These are phyloP conservation scores for Rhinopithecus roxellana DNA, from an alignment of 2,113 vertebrate species.

Conservation along the genomic window DNA sequence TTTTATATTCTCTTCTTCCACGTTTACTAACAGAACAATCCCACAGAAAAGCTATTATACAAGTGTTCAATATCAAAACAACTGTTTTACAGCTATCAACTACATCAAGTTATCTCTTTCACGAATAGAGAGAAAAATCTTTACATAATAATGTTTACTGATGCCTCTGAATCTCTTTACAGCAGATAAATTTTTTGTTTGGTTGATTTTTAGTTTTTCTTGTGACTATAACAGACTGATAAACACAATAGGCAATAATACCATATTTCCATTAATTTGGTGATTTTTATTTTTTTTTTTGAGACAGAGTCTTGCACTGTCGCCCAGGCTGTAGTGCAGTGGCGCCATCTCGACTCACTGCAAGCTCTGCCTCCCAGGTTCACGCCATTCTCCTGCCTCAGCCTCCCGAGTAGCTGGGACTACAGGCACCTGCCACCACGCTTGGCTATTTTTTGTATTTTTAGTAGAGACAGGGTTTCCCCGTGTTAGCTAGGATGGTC, in stretches of 20 bases:
- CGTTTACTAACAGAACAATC: slow-evolving; percentile 53
- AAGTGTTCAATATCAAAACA: slow-evolving; percentile 49
- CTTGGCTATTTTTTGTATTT: too few relatives aligned
- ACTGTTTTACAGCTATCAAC: slow-evolving; percentile 40
- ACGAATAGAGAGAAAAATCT: not conserved
- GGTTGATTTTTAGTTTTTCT: not conserved
- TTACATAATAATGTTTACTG: not conserved
- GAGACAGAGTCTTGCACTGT: too few relatives aligned
- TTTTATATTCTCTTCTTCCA: slow-evolving; percentile 21
- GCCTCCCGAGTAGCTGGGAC: too few relatives aligned
- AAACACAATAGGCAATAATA: not conserved
- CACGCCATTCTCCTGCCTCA: too few relatives aligned
- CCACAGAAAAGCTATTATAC: slow-evolving; percentile 32
- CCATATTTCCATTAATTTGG: not conserved
- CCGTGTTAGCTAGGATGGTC: too few relatives aligned
- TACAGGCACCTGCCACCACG: too few relatives aligned
- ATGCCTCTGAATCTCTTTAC: slow-evolving; percentile 3
- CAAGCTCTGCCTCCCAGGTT: too few relatives aligned
- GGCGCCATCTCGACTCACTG: not conserved
- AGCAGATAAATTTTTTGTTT: not conserved
- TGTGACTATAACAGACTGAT: not conserved
- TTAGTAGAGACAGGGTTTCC: too few relatives aligned
- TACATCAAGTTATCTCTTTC: slow-evolving; percentile 16
- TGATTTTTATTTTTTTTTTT: not conserved
- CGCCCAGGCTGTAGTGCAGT: too few relatives aligned